Base-by-base conservation (phyloP, 2,888 invertebrate genomes). In the Helobdella robusta region DNA sequence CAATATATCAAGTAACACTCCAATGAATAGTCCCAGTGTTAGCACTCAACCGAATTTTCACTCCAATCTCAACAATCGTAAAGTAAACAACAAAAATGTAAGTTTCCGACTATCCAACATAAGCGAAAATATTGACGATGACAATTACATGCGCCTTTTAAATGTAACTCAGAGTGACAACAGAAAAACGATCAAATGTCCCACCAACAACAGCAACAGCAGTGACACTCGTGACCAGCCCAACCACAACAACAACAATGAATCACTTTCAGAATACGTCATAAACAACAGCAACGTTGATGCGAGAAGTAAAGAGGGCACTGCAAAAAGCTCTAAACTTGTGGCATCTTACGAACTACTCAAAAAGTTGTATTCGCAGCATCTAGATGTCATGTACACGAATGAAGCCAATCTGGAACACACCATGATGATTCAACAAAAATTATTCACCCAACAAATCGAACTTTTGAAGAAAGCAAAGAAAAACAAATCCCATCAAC, bases 391-490 rank as follows among this genome's bases (percentile, higher is more conserved):
- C 0, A 85, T 86, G 85, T 86, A 86, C 79, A 86, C 86, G 23
- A 85, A 86, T 73, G 83, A 83, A 56, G 85, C 85, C 0, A 86
- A 86, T 75, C 78, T 86, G 32, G 84, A 86, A 70, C 85, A 86
- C 74, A 86, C 86, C 3, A 86, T 86, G 76, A 78, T 84, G 68
- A 78, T 86, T 36, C 86, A 87, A 74, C 86, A 86, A 72, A 84
- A 86, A 74, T 77, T 78, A 11, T 78, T 78, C 70, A 75, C 76
- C 66, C 77, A 78, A 66, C 76, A 78, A 68, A 69, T 78, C 36
- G 64, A 73, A 59, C 67, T 56, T 58, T 46, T 40, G 15, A 59
- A 34, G 32, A 6, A 60, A 23, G 15, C 20, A 11, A 52, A 52
- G 11, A 20, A 52, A 20, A 11, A 11, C 11, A 40, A 60, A 20